A percentile compares a stretch with the other conserved stretches of the same genome.
These are phyloP conservation scores for Bufo bufo DNA, from an alignment of 2,113 vertebrate species.

Conservation along the genomic window DNA sequence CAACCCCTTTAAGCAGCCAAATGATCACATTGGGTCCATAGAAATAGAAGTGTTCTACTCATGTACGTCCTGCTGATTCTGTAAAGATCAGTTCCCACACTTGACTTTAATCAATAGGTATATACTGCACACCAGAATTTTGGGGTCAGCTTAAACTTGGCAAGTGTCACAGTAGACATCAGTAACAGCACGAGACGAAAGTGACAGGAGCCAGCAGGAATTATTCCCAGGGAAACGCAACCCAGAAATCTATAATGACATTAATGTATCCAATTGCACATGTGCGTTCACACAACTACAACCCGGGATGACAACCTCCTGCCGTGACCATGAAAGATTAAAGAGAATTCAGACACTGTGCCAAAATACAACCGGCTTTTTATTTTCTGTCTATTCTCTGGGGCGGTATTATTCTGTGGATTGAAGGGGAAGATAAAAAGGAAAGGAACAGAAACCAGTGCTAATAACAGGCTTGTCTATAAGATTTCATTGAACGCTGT, in stretches of 20 bases:
- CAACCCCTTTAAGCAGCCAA: too few species aligned
- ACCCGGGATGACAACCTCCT: constrained; percentile 41
- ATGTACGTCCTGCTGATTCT: too few species aligned
- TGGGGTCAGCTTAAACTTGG: neutral
- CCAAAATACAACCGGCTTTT: constrained; percentile 25
- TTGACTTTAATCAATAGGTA: too few species aligned
- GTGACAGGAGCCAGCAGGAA: constrained; percentile 15
- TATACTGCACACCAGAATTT: neutral
- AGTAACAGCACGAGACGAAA: too few species aligned
- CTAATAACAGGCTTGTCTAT: too few species aligned
- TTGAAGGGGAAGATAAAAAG: neutral
- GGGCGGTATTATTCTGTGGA: neutral
- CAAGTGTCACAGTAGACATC: neutral
- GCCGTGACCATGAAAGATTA: constrained; percentile 49
- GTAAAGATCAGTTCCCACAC: too few species aligned
- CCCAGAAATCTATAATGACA: constrained; percentile 49
- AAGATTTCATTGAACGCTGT: too few species aligned
- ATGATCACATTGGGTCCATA: too few species aligned
- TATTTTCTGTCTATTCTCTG: neutral
- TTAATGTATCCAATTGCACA: constrained; percentile 53
- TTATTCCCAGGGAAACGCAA: constrained; percentile 35
- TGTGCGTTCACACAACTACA: constrained; percentile 32
- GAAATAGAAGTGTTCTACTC: too few species aligned
- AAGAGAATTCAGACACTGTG: constrained; percentile 23
- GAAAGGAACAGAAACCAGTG: neutral